Conservation (phyloP, 2,888 invertebrate genomes). For the Chrysopilus asiliformis region DNA sequence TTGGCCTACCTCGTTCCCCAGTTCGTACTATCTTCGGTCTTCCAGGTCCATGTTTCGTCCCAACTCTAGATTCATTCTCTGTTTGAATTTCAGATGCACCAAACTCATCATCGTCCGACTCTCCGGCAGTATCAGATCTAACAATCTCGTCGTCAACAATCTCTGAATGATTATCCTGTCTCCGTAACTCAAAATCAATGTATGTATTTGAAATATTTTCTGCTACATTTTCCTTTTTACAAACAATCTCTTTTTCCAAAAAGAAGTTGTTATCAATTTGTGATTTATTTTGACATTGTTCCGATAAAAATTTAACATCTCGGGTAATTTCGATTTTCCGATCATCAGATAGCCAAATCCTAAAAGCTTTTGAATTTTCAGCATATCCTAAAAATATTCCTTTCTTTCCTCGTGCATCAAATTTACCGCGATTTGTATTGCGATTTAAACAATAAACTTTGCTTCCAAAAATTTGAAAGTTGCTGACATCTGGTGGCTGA, state of each 20-base stretch:
- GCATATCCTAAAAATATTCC: background rate
- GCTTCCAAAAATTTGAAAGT: background rate
- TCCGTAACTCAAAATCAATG: no score
- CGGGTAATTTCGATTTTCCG: background rate
- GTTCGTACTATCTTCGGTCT: background rate
- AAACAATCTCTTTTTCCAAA: background rate
- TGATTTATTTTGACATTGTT: background rate
- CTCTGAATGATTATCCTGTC: no score
- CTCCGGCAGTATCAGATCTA: no score
- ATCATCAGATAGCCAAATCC: background rate
- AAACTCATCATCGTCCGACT: no score
- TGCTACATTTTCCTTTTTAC: no score
- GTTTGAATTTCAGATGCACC: no score
- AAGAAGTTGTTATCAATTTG: background rate
- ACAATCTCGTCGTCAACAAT: no score
- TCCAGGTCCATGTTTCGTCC: background rate
- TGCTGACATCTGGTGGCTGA: background rate
- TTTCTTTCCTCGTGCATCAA: background rate
- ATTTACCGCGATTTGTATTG: background rate
- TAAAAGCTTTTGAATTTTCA: constrained; percentile 2
- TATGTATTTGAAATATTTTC: no score
- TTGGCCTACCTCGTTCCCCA: background rate
- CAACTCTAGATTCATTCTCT: no score
- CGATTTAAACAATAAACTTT: background rate
- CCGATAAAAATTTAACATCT: background rate